phyloP scores from a whole-genome alignment of 2,888 invertebrate species.

The Rosalia funebris region DNA sequence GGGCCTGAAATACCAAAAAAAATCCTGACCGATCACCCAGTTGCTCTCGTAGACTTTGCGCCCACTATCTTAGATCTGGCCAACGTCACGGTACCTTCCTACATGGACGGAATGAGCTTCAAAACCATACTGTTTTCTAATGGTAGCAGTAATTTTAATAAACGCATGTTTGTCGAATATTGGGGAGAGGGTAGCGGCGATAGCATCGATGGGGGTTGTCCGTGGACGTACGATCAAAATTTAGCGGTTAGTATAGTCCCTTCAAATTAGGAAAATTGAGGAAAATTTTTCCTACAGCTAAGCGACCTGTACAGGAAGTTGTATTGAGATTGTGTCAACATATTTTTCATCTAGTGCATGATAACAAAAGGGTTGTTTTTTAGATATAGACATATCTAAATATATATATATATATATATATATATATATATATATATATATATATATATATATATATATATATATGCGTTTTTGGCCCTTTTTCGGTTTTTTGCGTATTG shows the following conservation, averaged over 20 bases:
- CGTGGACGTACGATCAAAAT: slow-evolving; percentile 70
- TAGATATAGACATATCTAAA: too few relatives aligned
- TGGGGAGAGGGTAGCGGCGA: slow-evolving; percentile 76
- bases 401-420: too few relatives aligned
- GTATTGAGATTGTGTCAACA: too few relatives aligned
- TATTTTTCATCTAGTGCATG: too few relatives aligned
- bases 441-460: too few relatives aligned
- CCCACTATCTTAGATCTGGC: slow-evolving; percentile 84
- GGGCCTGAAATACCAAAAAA: slow-evolving; percentile 75
- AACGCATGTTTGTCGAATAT: slow-evolving; percentile 82
- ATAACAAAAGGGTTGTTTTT: too few relatives aligned
- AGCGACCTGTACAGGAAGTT: too few relatives aligned
- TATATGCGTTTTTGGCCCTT: too few relatives aligned
- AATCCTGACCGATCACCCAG: slow-evolving; percentile 66
- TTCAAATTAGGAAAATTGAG: too few relatives aligned
- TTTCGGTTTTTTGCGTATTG: too few relatives aligned
- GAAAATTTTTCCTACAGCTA: too few relatives aligned
- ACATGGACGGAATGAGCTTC: slow-evolving; percentile 47
- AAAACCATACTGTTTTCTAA: slow-evolving; percentile 51
- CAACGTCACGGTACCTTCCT: slow-evolving; percentile 62
- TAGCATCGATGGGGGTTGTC: slow-evolving; percentile 72
- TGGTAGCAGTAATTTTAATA: slow-evolving; percentile 52
- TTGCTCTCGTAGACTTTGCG: slow-evolving; percentile 83
- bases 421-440: too few relatives aligned
- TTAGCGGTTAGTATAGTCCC: slow-evolving; percentile 69